phyloP scores from a whole-genome alignment of 2,888 invertebrate species.

The Ischnura elegans region DNA sequence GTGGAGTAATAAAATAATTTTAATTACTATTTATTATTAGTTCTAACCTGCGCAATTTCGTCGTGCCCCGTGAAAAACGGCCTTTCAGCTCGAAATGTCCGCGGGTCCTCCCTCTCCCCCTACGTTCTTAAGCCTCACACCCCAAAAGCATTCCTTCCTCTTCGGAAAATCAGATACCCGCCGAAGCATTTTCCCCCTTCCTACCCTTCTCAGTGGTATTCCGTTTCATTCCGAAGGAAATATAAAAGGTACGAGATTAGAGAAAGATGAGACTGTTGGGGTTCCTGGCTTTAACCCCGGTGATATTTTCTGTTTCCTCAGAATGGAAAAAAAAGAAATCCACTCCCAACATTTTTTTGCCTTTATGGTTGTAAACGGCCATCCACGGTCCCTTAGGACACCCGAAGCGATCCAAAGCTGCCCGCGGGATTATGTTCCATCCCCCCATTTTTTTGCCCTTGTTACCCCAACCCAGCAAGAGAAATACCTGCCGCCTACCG shows the following conservation, averaged over 20 bases:
- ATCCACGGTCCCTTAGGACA: neutral
- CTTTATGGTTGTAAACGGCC: neutral
- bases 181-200: neutral
- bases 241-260: slow-evolving; percentile 2
- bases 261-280: neutral
- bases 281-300: neutral
- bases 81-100: too few relatives aligned
- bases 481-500: neutral
- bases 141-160: neutral
- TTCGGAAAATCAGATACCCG: neutral
- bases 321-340: neutral
- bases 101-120: neutral
- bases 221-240: slow-evolving; percentile 20
- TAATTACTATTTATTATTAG: too few relatives aligned
- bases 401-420: neutral
- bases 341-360: neutral
- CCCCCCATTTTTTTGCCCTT: neutral
- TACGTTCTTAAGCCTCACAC: neutral
- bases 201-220: neutral
- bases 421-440: slow-evolving; percentile 5
- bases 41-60: too few relatives aligned
- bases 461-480: too few relatives aligned
- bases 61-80: too few relatives aligned
- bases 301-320: slow-evolving; percentile 11
- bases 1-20: too few relatives aligned